phyloP scores from a whole-genome alignment of 1,140 invertebrate genomes.

The Mesaphorura yosii region DNA sequence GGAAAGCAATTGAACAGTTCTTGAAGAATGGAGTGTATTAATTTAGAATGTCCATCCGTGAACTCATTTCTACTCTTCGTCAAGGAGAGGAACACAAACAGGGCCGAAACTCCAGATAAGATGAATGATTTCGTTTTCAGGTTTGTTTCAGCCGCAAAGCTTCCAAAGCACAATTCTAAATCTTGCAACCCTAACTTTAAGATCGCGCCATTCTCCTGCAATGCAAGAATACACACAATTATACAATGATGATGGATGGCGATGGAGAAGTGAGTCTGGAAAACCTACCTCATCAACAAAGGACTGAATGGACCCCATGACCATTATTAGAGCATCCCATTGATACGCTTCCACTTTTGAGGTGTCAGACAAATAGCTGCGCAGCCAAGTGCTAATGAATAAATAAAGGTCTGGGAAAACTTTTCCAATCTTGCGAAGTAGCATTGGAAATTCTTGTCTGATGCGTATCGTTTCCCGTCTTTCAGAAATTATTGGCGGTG shows the following conservation, averaged over 20 bases:
- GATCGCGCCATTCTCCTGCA: slow-evolving; percentile 23
- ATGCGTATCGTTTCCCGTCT: slow-evolving; percentile 21
- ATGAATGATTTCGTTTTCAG: slow-evolving; percentile 23
- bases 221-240: slow-evolving; percentile 2
- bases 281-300: slow-evolving; percentile 16
- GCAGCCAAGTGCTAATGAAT: slow-evolving; percentile 19
- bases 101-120: slow-evolving; percentile 20
- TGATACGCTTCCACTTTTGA: slow-evolving; percentile 15
- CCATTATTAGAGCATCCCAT: slow-evolving; percentile 20
- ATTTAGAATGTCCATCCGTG: not conserved
- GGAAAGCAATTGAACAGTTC: slow-evolving; percentile 17
- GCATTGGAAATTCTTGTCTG: slow-evolving; percentile 18
- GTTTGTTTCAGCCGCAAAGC: slow-evolving; percentile 13
- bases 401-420: slow-evolving; percentile 17
- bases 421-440: slow-evolving; percentile 13
- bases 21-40: slow-evolving; percentile 18
- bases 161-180: slow-evolving; percentile 11
- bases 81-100: slow-evolving; percentile 22
- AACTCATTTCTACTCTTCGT: slow-evolving; percentile 6
- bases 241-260: too few relatives aligned
- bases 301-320: slow-evolving; percentile 20
- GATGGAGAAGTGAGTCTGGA: not conserved
- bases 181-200: slow-evolving; percentile 15
- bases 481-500: slow-evolving; percentile 4
- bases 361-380: slow-evolving; percentile 10